phyloP scores from a whole-genome alignment of 2,888 invertebrate genomes.

The Aphrophora alni region DNA sequence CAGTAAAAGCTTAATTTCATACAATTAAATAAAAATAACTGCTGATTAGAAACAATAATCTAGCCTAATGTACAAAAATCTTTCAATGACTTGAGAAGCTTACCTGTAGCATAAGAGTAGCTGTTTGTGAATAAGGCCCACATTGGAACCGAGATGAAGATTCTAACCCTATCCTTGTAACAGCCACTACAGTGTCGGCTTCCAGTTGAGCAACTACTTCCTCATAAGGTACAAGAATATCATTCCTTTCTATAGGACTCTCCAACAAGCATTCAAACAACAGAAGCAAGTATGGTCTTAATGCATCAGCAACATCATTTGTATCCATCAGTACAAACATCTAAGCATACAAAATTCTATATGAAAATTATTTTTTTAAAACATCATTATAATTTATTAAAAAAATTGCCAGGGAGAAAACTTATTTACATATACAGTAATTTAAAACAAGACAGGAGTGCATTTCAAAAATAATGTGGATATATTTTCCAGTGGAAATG shows the following conservation, averaged over 20 bases:
- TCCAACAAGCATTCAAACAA: slow-evolving; percentile 77
- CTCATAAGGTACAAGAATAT: slow-evolving; percentile 66
- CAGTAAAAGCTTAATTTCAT: too few relatives aligned
- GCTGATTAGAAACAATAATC: too few relatives aligned
- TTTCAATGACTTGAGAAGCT: too few relatives aligned
- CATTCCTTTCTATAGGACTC: slow-evolving; percentile 70
- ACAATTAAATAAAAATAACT: too few relatives aligned
- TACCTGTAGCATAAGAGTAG: slow-evolving; percentile 72
- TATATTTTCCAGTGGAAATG: too few relatives aligned
- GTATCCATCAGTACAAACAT: slow-evolving; percentile 77
- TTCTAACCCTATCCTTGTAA: slow-evolving; percentile 70
- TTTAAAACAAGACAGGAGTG: too few relatives aligned
- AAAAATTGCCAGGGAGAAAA: too few relatives aligned
- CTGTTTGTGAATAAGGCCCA: slow-evolving; percentile 74
- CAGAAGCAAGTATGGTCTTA: slow-evolving; percentile 76
- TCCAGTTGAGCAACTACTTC: slow-evolving; percentile 81
- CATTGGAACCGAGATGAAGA: slow-evolving; percentile 67
- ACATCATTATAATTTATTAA: too few relatives aligned
- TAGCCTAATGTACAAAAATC: too few relatives aligned
- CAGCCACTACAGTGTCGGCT: slow-evolving; percentile 71
- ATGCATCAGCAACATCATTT: slow-evolving; percentile 62
- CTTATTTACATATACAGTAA: too few relatives aligned
- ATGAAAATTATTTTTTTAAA: too few relatives aligned
- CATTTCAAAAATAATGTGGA: too few relatives aligned
- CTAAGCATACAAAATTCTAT: slow-evolving; percentile 60